Conservation (phyloP, 2,888 invertebrate species). For the Macroteleia sp. region DNA sequence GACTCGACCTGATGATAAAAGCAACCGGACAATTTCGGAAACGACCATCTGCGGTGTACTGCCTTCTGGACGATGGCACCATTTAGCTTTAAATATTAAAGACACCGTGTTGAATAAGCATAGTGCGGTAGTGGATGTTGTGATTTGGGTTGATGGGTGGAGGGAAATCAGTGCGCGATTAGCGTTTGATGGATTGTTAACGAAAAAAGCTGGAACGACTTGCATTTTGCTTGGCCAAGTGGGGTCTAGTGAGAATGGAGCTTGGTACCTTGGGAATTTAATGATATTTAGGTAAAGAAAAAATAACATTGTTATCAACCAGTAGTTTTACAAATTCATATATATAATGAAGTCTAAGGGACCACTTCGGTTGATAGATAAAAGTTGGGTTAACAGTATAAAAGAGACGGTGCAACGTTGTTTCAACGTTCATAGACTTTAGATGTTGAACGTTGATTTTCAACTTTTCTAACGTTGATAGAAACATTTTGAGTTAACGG, state of each 20-base stretch:
- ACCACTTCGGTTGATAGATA: too few species aligned
- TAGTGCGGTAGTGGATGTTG: slow-evolving; percentile 86
- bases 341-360: too few species aligned
- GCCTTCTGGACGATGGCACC: slow-evolving; percentile 85
- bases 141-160: slow-evolving; percentile 86
- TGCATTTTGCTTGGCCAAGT: slow-evolving; percentile 86
- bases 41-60: slow-evolving; percentile 84
- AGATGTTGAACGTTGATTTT: too few species aligned
- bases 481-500: too few species aligned
- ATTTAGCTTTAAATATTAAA: slow-evolving; percentile 86
- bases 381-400: too few species aligned
- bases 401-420: too few species aligned
- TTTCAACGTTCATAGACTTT: too few species aligned
- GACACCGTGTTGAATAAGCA: slow-evolving; percentile 85
- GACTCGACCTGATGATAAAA: slow-evolving; percentile 85
- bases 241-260: slow-evolving; percentile 79
- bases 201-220: slow-evolving; percentile 86
- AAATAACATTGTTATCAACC: too few species aligned
- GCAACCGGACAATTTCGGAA: slow-evolving; percentile 85
- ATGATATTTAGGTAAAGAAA: slow-evolving; percentile 85
- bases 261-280: slow-evolving; percentile 85
- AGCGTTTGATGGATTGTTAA: slow-evolving; percentile 86
- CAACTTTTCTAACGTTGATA: too few species aligned
- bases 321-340: too few species aligned
- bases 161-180: slow-evolving; percentile 86